phyloP scores from a whole-genome alignment of 1,140 invertebrate genomes.

The Eupeodes corollae region DNA sequence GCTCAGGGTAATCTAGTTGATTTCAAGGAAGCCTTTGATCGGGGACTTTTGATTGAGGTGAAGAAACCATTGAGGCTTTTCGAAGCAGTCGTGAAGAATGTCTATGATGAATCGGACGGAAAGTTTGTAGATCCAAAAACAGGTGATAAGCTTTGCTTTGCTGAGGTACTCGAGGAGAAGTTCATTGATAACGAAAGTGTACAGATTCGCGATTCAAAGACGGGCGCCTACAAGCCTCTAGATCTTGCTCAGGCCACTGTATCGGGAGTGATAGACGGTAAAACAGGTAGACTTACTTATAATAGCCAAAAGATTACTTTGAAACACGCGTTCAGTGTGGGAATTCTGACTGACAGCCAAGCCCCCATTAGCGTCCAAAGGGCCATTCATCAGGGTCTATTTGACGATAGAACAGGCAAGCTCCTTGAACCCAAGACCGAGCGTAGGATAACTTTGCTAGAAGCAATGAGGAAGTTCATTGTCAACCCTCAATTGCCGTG shows the following conservation, averaged over 20 bases:
- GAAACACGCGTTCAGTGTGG: conserved; percentile 66
- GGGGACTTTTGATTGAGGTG: conserved; percentile 69
- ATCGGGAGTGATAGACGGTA: conserved; percentile 58
- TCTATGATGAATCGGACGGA: conserved; percentile 63
- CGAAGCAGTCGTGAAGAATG: conserved; percentile 70
- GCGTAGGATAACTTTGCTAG: conserved; percentile 67
- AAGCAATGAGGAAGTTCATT: conserved; percentile 67
- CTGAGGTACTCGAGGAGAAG: conserved; percentile 60
- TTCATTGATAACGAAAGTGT: conserved; percentile 74
- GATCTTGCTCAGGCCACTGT: conserved; percentile 64
- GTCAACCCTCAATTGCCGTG: conserved; percentile 69
- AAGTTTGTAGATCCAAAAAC: conserved; percentile 69
- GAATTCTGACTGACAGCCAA: conserved; percentile 67
- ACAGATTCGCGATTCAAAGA: conserved; percentile 67
- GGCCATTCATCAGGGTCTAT: conserved; percentile 76
- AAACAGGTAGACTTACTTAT: conserved; percentile 54
- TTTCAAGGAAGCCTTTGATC: conserved; percentile 75
- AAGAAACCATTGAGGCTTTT: conserved; percentile 69
- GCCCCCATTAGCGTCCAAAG: conserved; percentile 73
- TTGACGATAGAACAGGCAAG: conserved; percentile 69
- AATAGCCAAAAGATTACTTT: conserved; percentile 60
- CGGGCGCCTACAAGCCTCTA: conserved; percentile 62
- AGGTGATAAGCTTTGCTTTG: conserved; percentile 60
- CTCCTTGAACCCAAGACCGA: conserved; percentile 66
- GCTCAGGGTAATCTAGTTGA: conserved; percentile 55